Evolutionary conservation across 2,113 vertebrate species (phyloP).

Genomic region (Ailurus styani): DNA sequence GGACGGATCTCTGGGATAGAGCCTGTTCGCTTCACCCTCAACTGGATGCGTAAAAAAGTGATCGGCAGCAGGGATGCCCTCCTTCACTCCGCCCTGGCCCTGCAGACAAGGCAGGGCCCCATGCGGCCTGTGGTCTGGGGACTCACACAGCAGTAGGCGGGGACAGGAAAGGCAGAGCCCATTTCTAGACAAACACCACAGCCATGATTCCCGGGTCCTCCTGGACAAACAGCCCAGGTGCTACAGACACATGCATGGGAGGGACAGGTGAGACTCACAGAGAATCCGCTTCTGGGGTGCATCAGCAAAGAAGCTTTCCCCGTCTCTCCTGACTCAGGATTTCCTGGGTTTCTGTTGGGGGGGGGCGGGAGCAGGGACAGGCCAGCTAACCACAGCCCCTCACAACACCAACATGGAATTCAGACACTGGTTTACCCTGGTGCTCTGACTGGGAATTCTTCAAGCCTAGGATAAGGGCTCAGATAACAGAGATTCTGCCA

Average conservation of each 20-base stretch:
- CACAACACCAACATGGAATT: not conserved
- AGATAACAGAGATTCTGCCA: not conserved
- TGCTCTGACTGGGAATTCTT: not conserved
- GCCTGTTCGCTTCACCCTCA: not conserved
- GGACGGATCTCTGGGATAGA: not conserved
- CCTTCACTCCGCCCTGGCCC: not conserved
- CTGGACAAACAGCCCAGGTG: not conserved
- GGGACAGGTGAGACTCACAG: not conserved
- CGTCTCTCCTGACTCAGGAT: not conserved
- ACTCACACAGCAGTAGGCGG: rapidly evolving
- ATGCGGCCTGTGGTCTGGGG: not conserved
- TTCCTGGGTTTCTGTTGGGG: not conserved
- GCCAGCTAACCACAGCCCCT: not conserved
- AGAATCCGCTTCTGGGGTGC: not conserved
- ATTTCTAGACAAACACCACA: not conserved
- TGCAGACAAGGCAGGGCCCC: not conserved
- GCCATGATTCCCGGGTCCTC: not conserved
- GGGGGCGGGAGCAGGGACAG: no score
- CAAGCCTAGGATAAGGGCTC: not conserved
- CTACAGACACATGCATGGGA: not conserved
- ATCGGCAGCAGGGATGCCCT: not conserved
- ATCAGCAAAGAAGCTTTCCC: not conserved
- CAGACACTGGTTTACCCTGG: not conserved
- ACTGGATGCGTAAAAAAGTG: not conserved
- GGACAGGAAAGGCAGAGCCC: not conserved